Conservation (phyloP, 2,113 vertebrate genomes). For the Vimba vimba region DNA sequence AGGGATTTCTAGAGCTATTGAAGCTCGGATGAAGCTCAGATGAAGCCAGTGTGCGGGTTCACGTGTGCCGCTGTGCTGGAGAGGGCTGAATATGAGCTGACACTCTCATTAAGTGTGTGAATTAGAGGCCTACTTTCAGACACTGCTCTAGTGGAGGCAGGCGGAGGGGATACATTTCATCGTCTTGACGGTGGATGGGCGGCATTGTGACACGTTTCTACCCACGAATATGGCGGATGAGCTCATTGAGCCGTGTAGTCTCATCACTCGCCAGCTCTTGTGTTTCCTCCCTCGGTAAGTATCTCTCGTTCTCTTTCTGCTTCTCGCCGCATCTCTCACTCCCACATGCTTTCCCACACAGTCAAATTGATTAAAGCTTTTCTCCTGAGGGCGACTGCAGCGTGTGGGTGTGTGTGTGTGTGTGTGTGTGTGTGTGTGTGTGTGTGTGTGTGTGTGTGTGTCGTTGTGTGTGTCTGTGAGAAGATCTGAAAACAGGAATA, state of each 20-base stretch:
- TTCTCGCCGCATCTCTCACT: slow-evolving; percentile 38
- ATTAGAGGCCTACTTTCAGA: slow-evolving; percentile 57
- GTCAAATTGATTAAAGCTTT: slow-evolving; percentile 57
- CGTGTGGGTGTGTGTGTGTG: slow-evolving; percentile 33
- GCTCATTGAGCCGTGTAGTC: background rate
- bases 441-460: background rate
- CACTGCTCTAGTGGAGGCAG: slow-evolving; percentile 32
- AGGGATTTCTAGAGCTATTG: slow-evolving; percentile 34
- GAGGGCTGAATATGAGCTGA: slow-evolving; percentile 40
- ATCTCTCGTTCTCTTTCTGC: slow-evolving; percentile 29
- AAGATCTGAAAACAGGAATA: slow-evolving; percentile 2
- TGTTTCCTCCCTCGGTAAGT: background rate
- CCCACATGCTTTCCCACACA: slow-evolving; percentile 51
- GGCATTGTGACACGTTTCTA: background rate
- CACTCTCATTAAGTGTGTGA: slow-evolving; percentile 54
- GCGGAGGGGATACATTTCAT: slow-evolving; percentile 18
- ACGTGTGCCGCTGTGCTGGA: background rate
- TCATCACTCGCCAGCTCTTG: slow-evolving; percentile 8
- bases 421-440: background rate
- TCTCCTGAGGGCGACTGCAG: slow-evolving; percentile 48
- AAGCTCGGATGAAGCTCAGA: background rate
- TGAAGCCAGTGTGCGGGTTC: slow-evolving; percentile 20
- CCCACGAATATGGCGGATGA: slow-evolving; percentile 22
- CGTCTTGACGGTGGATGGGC: background rate
- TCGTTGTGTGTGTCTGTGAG: slow-evolving; percentile 6